Evolutionary conservation across 2,888 invertebrate genomes (phyloP), one percentile per base, ranked within the genome.

Genomic region (Phalera bucephala): DNA sequence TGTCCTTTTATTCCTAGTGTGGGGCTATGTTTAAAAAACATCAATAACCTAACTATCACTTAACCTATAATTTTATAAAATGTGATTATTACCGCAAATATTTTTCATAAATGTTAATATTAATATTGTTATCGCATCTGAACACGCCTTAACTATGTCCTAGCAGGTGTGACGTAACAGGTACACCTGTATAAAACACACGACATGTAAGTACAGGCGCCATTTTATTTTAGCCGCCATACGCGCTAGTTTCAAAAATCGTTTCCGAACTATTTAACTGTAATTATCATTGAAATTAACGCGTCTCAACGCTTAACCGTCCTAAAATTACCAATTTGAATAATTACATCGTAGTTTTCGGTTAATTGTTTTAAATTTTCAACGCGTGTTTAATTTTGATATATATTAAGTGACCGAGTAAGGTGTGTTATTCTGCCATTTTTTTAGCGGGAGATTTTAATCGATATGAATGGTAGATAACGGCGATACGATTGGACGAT

Each of bases 81-180:
- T 3, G 3, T 17, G 5, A 17, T 3, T 17, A 17, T 3, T 17
- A 17, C 3, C 17, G 3, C 5, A 5, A 5, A 17, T 17, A 17
- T 17, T 3, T 17, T 17, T 17, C n/a, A 17, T 5, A 17, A 17
- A 17, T 17, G 17, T n/a, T n/a, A n/a, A n/a, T 17, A 17, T 17
- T 17, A 17, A 17, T 17, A 17, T 25, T 8, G 3, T 25, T 3
- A 7, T 28, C 28, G 9, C 31, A 28, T 52, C 31, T 58, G 53
- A 38, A 57, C 58, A 23, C 51, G 38, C 31, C 41, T 22, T 60
- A 78, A 76, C 73, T 53, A 52, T 63, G 73, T 76, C 71, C 77
- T 69, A 73, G 64, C 76, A 77, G 70, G 74, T 78, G 78, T 87
- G 88, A 88, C 88, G 88, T 78, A 87, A 84, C 82, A 81, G 77